These are phyloP conservation scores for Thalassoma bifasciatum DNA, from an alignment of 2,113 vertebrate genomes.

Conservation along the genomic window DNA sequence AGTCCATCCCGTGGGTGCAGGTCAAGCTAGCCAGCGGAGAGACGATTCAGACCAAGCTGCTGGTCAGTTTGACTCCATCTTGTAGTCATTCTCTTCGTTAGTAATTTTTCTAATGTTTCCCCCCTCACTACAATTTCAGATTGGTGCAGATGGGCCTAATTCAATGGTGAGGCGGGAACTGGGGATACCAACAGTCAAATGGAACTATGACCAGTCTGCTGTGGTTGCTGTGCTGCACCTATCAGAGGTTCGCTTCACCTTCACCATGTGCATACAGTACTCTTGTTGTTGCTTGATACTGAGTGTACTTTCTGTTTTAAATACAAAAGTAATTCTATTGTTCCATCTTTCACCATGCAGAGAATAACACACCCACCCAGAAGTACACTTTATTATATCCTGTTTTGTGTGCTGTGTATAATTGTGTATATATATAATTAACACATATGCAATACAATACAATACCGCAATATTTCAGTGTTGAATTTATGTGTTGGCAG, in stretches of 20 bases:
- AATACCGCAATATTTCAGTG: slow-evolving; percentile 13
- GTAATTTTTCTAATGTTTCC: neutral
- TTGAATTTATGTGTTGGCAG: slow-evolving; percentile 76
- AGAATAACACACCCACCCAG: slow-evolving; percentile 34
- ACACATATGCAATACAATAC: slow-evolving; percentile 24
- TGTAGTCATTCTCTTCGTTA: neutral
- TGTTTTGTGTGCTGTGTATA: slow-evolving; percentile 25
- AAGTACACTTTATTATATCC: slow-evolving; percentile 11
- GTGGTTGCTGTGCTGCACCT: slow-evolving; percentile 95
- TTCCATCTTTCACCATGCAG: slow-evolving; percentile 19
- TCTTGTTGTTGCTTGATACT: neutral
- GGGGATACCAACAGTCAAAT: slow-evolving; percentile 90
- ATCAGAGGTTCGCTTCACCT: slow-evolving; percentile 83
- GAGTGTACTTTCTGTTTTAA: neutral
- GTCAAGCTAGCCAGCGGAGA: slow-evolving; percentile 90
- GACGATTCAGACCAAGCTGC: slow-evolving; percentile 90
- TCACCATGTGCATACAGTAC: neutral
- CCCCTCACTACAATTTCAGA: slow-evolving; percentile 78
- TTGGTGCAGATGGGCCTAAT: slow-evolving; percentile 95
- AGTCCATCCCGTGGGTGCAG: slow-evolving; percentile 92
- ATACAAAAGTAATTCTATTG: slow-evolving; percentile 16
- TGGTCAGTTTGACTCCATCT: slow-evolving; percentile 84
- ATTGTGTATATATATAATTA: slow-evolving; percentile 32
- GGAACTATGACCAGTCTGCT: slow-evolving; percentile 94
- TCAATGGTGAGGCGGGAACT: slow-evolving; percentile 88